Evolutionary conservation across 2,797 vertebrate species (phyloP), one percentile per base, ranked within the genome.

Genomic region (Pteronotus mesoamericanus): DNA sequence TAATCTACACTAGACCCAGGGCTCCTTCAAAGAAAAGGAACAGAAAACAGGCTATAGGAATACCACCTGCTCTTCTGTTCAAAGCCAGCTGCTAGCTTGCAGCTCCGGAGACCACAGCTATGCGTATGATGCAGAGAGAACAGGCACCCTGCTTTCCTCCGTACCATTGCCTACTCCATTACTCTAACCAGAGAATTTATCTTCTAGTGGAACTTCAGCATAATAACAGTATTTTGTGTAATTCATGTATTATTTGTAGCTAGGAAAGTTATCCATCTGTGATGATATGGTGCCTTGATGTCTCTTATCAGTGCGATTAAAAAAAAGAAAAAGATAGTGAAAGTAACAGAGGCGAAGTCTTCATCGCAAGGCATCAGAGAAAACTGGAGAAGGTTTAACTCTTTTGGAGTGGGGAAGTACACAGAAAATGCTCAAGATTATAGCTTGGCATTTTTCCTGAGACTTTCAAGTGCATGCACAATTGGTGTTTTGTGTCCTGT

Each of bases 1-100:
- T 97, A 95, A 97, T 97, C 97, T 96, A 89, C 55, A 85, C 88
- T 94, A 94, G 90, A 90, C 92, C 86, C 94, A 89, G 26, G 85
- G 94, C 71, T 89, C 83, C 90, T 95, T 97, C 96, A 97, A 96
- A 97, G 96, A 85, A 84, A 86, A 80, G 68, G 85, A 88, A 66
- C 15, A 92, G 92, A 96, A 77, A 96, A 74, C 95, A 59, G 79
- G 24, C 90, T 80, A 12, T 6, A 51, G 78, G 92, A 83, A 68
- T 44, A 94, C 85, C 92, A 96, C 97, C 95, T 97, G 95, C 96
- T 96, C 87, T 91, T 91, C 90, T 86, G 66, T 68, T 46, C 78
- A 77, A 74, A 92, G 69, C 92, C 79, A 86, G 83, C 94, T 96
- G 92, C 92, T 72, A 32, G 39, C 68, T 78, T 66, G 53, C 72